These are phyloP conservation scores for Lithophane semibrunnea DNA, from an alignment of 2,888 invertebrate genomes.

Conservation along the genomic window DNA sequence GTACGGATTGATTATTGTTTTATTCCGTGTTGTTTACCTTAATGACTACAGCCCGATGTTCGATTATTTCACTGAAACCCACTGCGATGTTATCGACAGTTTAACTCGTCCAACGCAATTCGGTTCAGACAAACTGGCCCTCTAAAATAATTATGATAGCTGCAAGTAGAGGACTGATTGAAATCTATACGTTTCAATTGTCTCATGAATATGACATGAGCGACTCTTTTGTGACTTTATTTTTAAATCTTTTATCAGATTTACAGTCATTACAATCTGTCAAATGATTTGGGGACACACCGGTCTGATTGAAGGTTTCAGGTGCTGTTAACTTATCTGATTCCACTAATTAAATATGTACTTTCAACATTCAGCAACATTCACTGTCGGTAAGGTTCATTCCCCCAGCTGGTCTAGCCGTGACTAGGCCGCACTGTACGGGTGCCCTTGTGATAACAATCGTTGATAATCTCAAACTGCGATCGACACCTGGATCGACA, in stretches of 20 bases:
- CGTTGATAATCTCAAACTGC: slow-evolving; percentile 81
- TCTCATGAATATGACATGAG: slow-evolving; percentile 60
- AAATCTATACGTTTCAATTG: slow-evolving; percentile 61
- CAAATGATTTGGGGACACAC: slow-evolving; percentile 51
- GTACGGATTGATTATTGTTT: slow-evolving; percentile 87
- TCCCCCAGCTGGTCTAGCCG: slow-evolving; percentile 71
- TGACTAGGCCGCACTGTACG: slow-evolving; percentile 78
- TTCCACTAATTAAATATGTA: slow-evolving; percentile 70
- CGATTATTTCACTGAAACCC: slow-evolving; percentile 67
- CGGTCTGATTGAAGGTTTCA: slow-evolving; percentile 56
- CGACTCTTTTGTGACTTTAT: slow-evolving; percentile 59
- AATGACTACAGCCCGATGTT: slow-evolving; percentile 72
- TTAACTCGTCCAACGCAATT: slow-evolving; percentile 57
- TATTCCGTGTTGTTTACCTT: slow-evolving; percentile 77
- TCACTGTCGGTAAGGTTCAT: slow-evolving; percentile 70
- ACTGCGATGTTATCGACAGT: slow-evolving; percentile 56
- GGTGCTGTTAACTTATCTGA: slow-evolving; percentile 52
- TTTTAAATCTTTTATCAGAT: slow-evolving; percentile 60
- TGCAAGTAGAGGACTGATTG: slow-evolving; percentile 58
- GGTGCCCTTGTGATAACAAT: slow-evolving; percentile 86
- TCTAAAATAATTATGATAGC: slow-evolving; percentile 63
- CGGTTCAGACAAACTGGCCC: slow-evolving; percentile 48
- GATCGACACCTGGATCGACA: slow-evolving; percentile 87
- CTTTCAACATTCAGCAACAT: slow-evolving; percentile 67
- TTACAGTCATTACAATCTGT: slow-evolving; percentile 58